These are phyloP conservation scores for Cosmopolites sordidus DNA, from an alignment of 2,888 invertebrate species.

Conservation along the genomic window DNA sequence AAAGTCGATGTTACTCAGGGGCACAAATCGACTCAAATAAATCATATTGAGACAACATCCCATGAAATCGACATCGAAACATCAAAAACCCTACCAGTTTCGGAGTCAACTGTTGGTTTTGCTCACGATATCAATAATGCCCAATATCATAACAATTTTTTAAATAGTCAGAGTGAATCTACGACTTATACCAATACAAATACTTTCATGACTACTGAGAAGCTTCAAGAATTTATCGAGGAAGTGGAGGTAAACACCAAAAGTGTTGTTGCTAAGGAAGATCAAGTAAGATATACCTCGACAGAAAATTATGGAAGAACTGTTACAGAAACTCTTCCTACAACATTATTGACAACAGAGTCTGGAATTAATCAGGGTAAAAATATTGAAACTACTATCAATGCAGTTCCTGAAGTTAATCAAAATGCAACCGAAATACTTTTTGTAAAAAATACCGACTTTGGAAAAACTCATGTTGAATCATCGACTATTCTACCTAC, in stretches of 20 bases:
- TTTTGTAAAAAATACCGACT: constrained; percentile 11
- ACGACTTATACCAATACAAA: not conserved
- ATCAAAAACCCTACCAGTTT: constrained; percentile 19
- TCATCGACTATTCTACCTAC: constrained; percentile 1
- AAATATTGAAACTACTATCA: not conserved
- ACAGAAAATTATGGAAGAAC: constrained; percentile 4
- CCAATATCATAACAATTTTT: not conserved
- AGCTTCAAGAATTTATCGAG: constrained; percentile 15
- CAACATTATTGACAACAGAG: constrained; percentile 16
- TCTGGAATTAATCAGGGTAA: not conserved
- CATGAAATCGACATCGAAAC: constrained; percentile 20
- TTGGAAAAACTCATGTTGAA: not conserved
- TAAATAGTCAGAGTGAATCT: not conserved
- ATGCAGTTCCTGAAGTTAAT: constrained; percentile 4
- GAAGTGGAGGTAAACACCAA: constrained; percentile 22
- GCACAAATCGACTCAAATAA: not conserved
- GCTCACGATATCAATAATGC: constrained; percentile 14
- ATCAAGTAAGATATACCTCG: constrained; percentile 4
- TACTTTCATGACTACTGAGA: constrained; percentile 10
- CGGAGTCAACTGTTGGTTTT: constrained; percentile 6
- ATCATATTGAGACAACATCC: not conserved
- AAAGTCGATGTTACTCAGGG: not conserved
- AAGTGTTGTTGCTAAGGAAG: constrained; percentile 9
- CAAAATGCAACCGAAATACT: constrained; percentile 19
- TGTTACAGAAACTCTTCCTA: constrained; percentile 15